Evolutionary conservation across 2,797 vertebrate genomes (phyloP), one percentile per base, ranked within the genome.

Genomic region (Malacoctenus gilli): DNA sequence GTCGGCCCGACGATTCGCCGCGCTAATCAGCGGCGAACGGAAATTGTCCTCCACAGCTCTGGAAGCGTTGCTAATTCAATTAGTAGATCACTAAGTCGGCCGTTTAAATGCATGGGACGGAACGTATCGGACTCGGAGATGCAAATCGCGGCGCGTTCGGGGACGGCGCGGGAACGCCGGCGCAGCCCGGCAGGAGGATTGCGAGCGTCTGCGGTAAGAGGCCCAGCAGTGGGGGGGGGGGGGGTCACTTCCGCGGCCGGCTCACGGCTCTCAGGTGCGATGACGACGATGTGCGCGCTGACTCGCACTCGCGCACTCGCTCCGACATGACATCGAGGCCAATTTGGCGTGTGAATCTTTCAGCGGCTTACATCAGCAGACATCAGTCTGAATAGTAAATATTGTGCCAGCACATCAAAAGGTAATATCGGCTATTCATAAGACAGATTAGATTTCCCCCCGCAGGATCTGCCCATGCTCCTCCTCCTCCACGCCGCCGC

Each of bases 1-100:
- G 47, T 84, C 70, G 83, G 79, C 59, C 65, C 76, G 78, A 89
- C 87, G 89, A 91, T 92, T 90, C 88, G 79, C 59, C 72, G 56
- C 49, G 68, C 83, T 89, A 88, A 91, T 91, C 85, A 85, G 80
- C 48, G 37, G 68, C 77, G 75, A 75, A 79, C 77, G 78, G 78
- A 87, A 82, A 61, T 79, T 54, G 63, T 84, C 73, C 72, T 54
- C 61, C 59, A 37, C 53, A 77, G 82, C 72, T 81, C 67, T 65
- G 42, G 37, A 78, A 80, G 78, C 77, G 35, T 72, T 19, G 43
- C 77, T 86, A 85, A 88, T 90, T 86, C 72, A 85, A 74, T 89
- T 82, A 80, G 42, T 32, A 49, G 59, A 63, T 28, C 15, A 50
- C 59, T 86, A 85, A 87, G 80, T 62, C 38, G 42, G 62, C 52